Evolutionary conservation across 1,140 invertebrate genomes (phyloP).

Genomic region (Helicoverpa armigera): DNA sequence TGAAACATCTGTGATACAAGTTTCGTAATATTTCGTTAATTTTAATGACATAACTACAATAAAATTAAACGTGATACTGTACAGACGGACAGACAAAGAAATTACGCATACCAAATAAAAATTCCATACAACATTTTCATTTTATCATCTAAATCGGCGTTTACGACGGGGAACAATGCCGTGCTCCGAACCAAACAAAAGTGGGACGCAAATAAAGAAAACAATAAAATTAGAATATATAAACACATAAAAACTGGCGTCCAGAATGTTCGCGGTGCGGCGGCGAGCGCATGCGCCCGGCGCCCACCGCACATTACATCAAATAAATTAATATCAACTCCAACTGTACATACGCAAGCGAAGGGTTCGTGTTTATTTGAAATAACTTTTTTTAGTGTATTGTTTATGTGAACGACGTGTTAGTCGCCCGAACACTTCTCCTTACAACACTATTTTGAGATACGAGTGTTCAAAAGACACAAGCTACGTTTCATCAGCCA

Average conservation of each 20-base stretch:
- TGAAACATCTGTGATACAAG: constrained; percentile 41
- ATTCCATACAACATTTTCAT: constrained; percentile 84
- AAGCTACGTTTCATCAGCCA: constrained; percentile 15
- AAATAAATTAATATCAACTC: constrained; percentile 67
- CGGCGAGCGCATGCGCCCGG: constrained; percentile 67
- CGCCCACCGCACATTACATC: constrained; percentile 68
- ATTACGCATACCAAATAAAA: constrained; percentile 81
- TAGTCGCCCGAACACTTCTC: constrained; percentile 46
- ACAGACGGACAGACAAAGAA: constrained; percentile 66
- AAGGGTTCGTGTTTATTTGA: constrained; percentile 56
- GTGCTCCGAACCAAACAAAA: constrained; percentile 84
- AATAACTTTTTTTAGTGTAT: constrained; percentile 53
- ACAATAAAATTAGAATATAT: constrained; percentile 87
- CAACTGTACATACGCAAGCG: constrained; percentile 51
- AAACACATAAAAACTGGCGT: constrained; percentile 84
- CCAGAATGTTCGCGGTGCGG: constrained; percentile 74
- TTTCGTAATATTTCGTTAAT: constrained; percentile 48
- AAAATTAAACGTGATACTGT: constrained; percentile 50
- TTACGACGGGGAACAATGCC: constrained; percentile 85
- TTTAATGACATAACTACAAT: constrained; percentile 51
- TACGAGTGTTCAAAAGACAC: constrained; percentile 30
- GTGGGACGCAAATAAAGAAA: constrained; percentile 86
- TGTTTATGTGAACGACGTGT: constrained; percentile 50
- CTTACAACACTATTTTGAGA: constrained; percentile 48
- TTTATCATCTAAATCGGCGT: constrained; percentile 86